These are phyloP conservation scores for Exephanes ischioxanthus DNA, from an alignment of 2,888 invertebrate genomes.

Conservation along the genomic window DNA sequence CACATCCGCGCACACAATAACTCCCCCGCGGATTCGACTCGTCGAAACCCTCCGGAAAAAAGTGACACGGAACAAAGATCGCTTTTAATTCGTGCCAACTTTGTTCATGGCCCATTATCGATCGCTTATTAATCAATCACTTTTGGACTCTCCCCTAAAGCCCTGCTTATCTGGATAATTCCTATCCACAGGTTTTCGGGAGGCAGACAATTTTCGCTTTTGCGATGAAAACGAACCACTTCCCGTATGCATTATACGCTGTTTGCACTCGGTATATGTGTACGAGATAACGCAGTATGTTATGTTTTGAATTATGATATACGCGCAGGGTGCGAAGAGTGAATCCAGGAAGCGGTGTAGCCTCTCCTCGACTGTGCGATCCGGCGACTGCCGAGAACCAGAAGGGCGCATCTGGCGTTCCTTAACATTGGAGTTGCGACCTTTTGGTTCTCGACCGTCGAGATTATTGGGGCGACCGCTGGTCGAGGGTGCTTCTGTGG, in stretches of 20 bases:
- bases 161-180: not conserved
- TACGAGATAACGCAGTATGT: slow-evolving; percentile 9
- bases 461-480: slow-evolving; percentile 49
- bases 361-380: slow-evolving; percentile 45
- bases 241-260: slow-evolving; percentile 46
- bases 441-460: too few relatives aligned
- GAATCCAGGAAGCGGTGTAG: slow-evolving; percentile 55
- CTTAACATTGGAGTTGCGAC: too few relatives aligned
- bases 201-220: slow-evolving; percentile 18
- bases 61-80: slow-evolving; percentile 14
- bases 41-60: not conserved
- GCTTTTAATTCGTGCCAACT: slow-evolving; percentile 14
- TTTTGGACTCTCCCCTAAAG: not conserved
- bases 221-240: slow-evolving; percentile 3
- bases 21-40: not conserved
- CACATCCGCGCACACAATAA: slow-evolving; percentile 40
- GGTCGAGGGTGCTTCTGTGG: slow-evolving; percentile 42
- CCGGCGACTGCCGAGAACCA: too few relatives aligned
- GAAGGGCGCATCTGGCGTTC: too few relatives aligned
- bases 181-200: not conserved
- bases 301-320: slow-evolving; percentile 40
- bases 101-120: not conserved
- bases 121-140: slow-evolving; percentile 38
- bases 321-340: slow-evolving; percentile 53
- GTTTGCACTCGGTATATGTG: slow-evolving; percentile 24